phyloP scores from a whole-genome alignment of 1,140 invertebrate genomes.

The Trinorchestia longiramus region DNA sequence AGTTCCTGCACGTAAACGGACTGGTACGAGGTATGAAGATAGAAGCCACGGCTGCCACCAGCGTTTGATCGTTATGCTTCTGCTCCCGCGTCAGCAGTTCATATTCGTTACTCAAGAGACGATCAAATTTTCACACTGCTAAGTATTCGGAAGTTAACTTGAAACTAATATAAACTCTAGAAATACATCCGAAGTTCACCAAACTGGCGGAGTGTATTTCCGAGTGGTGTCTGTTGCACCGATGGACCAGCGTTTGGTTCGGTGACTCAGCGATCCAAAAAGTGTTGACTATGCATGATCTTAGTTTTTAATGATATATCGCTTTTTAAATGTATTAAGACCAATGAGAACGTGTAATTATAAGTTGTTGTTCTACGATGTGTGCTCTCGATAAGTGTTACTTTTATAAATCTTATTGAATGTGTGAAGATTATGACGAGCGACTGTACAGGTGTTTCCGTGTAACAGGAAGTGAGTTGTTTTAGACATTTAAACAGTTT shows the following conservation, averaged over 20 bases:
- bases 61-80: neutral
- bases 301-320: neutral
- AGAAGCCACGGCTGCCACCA: slow-evolving; percentile 12
- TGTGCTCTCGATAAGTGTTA: neutral
- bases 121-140: too few relatives aligned
- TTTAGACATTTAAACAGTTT: neutral
- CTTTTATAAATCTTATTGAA: neutral
- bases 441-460: neutral
- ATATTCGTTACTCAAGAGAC: too few relatives aligned
- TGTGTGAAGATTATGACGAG: neutral
- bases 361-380: neutral
- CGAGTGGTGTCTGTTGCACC: too few relatives aligned
- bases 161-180: too few relatives aligned
- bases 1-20: slow-evolving; percentile 46
- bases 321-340: neutral
- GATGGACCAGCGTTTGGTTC: neutral
- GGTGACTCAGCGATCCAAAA: neutral
- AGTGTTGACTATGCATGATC: neutral
- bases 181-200: too few relatives aligned
- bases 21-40: slow-evolving; percentile 17
- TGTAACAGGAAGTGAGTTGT: neutral
- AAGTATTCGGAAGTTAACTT: too few relatives aligned
- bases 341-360: neutral
- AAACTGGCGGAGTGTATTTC: too few relatives aligned
- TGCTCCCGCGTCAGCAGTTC: too few relatives aligned